Base-by-base conservation (phyloP, 2,113 vertebrate species). In the Oncorhynchus tshawytscha region DNA sequence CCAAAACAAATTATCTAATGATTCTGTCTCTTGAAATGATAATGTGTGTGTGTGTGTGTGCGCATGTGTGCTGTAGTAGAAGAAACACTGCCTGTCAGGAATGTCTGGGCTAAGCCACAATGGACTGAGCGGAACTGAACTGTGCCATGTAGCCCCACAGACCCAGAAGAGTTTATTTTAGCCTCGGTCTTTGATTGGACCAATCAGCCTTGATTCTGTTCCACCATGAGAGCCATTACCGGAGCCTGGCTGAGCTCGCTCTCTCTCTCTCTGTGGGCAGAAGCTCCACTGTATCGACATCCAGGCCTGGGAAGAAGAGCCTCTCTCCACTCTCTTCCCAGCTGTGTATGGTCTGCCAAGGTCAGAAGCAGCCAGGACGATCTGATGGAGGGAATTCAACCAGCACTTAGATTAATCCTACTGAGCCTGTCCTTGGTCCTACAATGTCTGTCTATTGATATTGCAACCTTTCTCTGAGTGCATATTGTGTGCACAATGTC, bases 131-230 rank as follows among this genome's bases (percentile, higher is more conserved):
- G 34, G 60, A 11, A 60, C 57, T 60, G 57, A 20, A 60, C 57
- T 5, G 12, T n/a, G n/a, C 57, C 20, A 60, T n/a, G 20, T 62
- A 62, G 6, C 59, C 59, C 59, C 1, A 69, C 51, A 27, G 1
- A 49, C 16, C 67, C 12, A 62, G 62, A 60, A 27, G 4, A 29
- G 64, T 62, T 76, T 76, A 76, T 81, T 77, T 77, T 77, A 64
- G 70, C 16, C 54, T 29, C 49, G 1, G 20, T 62, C 24, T 31
- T 75, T 27, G 66, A 76, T 49, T 69, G 62, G 74, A 16, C 65
- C 3, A 24, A 67, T 62, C 12, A 18, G 45, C 71, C 51, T 27
- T 48, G 65, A 22, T 9, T 9, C 24, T 6, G 67, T 65, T 69
- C 69, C 5, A 15, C 39, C 25, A 27, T 67, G 59, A 65, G 48